Conservation (phyloP, 1,140 invertebrate species). For the Cataglyphis hispanica region DNA sequence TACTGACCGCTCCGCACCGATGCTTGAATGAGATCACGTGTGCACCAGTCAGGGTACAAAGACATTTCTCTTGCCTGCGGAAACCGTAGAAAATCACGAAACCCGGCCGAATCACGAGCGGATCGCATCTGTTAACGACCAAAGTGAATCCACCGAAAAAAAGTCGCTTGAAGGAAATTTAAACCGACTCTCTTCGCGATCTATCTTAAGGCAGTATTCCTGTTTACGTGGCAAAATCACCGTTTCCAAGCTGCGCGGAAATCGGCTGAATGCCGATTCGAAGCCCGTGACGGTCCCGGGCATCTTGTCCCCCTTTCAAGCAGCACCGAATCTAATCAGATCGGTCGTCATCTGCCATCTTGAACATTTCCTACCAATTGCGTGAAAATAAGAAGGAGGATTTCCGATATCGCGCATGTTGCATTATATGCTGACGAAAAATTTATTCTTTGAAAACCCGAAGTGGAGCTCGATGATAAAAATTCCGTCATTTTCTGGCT, state of each 20-base stretch:
- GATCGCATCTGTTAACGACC: slow-evolving; percentile 79
- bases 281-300: slow-evolving; percentile 80
- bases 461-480: neutral
- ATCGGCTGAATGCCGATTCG: slow-evolving; percentile 77
- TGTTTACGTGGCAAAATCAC: slow-evolving; percentile 77
- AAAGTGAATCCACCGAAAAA: slow-evolving; percentile 57
- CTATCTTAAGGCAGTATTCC: neutral
- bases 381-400: neutral
- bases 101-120: slow-evolving; percentile 77
- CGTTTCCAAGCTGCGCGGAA: slow-evolving; percentile 80
- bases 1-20: slow-evolving; percentile 33
- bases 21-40: slow-evolving; percentile 39
- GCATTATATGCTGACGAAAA: neutral
- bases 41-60: slow-evolving; percentile 55
- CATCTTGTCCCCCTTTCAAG: slow-evolving; percentile 70
- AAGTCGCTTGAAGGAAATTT: slow-evolving; percentile 63
- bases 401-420: neutral
- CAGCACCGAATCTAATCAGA: slow-evolving; percentile 78
- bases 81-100: slow-evolving; percentile 75
- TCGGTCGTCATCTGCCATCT: slow-evolving; percentile 75
- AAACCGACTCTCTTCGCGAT: slow-evolving; percentile 56
- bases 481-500: neutral
- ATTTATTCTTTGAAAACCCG: neutral
- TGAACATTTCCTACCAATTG: slow-evolving; percentile 43
- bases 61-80: slow-evolving; percentile 40